Base-by-base conservation (phyloP, 2,797 vertebrate genomes). In the Gallinago solitaria region DNA sequence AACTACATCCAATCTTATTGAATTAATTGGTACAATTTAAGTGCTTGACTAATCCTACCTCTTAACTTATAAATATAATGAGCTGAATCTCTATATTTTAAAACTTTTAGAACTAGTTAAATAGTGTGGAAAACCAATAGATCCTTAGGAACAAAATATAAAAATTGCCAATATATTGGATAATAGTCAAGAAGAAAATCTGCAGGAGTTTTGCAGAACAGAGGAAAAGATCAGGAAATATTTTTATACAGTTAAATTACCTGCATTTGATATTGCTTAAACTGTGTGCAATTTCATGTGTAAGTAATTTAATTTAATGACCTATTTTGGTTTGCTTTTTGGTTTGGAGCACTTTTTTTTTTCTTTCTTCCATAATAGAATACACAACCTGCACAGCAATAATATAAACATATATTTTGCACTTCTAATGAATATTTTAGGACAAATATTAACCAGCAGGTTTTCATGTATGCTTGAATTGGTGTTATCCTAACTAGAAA, bases 41-140 rank as follows among this genome's bases (percentile, higher is more conserved):
- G 56, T 87, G 57, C 78, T 82, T 93, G 84, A 93, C 83, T 85
- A 94, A 84, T 77, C 47, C 81, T 78, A 75, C 23, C 54, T 87
- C 35, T 85, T 85, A 78, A 64, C 71, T 92, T 64, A 20, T 53
- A 93, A 43, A 24, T 75, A 65, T 60, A 79, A 85, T 33, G 37
- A 37, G 17, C 57, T 83, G 48, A 57, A 53, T 89, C 43, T 18
- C 4, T 43, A 1, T 65, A 70, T 80, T 90, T 95, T 95, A 61
- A 78, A 83, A 27, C 37, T 87, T 90, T 90, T 68, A 94, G 21
- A 85, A 59, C 43, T 78, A 21, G 32, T 56, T 85, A 83, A 75
- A 50, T 54, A 61, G 35, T 47, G 45, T 65, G 39, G 33, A 90
- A 90, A 84, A 41, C 9, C 35, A 70, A 37, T 20, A n/a, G 45